phyloP scores from a whole-genome alignment of 2,113 vertebrate species.

The Gadus chalcogrammus region DNA sequence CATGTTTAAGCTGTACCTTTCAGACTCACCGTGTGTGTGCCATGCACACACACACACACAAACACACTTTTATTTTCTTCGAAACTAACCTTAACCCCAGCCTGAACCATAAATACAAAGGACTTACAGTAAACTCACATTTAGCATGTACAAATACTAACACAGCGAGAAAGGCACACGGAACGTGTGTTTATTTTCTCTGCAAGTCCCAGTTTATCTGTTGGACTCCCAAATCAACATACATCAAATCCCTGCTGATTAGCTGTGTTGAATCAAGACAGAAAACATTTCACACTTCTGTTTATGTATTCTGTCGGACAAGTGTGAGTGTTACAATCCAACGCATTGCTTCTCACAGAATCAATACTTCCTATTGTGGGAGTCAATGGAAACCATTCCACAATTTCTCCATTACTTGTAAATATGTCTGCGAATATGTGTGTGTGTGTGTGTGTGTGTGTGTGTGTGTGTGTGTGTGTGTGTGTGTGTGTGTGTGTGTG shows the following conservation, averaged over 20 bases:
- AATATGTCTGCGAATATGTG: neutral
- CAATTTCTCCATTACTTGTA: slow-evolving; percentile 27
- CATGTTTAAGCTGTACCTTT: neutral
- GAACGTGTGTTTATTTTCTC: slow-evolving; percentile 46
- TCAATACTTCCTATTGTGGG: slow-evolving; percentile 58
- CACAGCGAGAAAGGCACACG: slow-evolving; percentile 38
- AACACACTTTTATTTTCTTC: neutral
- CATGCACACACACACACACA: slow-evolving; percentile 8
- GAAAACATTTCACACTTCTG: slow-evolving; percentile 51
- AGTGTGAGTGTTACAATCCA: slow-evolving; percentile 28
- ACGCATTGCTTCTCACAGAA: slow-evolving; percentile 27
- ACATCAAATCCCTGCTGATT: slow-evolving; percentile 42
- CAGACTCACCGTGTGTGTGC: slow-evolving; percentile 1
- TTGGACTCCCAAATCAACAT: slow-evolving; percentile 49
- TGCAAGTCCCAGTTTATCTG: slow-evolving; percentile 49
- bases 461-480: slow-evolving; percentile 23
- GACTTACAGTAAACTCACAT: slow-evolving; percentile 4
- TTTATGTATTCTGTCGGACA: slow-evolving; percentile 37
- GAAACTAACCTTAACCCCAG: too few relatives aligned
- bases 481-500: slow-evolving; percentile 14
- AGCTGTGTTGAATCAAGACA: slow-evolving; percentile 45
- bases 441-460: slow-evolving; percentile 22
- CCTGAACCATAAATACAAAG: neutral
- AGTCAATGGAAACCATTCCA: slow-evolving; percentile 32
- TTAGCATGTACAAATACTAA: slow-evolving; percentile 40